Conservation (phyloP, 2,888 invertebrate species). For the Rhaphigaster nebulosa region DNA sequence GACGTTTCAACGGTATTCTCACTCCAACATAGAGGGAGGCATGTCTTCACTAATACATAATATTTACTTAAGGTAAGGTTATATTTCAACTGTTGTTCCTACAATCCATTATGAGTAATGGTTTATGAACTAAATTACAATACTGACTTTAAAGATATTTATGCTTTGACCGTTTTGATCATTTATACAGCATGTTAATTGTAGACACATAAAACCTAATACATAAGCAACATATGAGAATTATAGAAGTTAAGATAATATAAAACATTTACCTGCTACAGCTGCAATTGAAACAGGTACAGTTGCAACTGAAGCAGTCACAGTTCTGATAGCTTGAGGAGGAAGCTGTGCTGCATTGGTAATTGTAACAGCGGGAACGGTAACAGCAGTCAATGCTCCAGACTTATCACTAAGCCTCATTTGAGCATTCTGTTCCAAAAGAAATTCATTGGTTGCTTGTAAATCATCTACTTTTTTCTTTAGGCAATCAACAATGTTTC, state of each 20-base stretch:
- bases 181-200: no score
- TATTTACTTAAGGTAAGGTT: no score
- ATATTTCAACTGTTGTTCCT: no score
- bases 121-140: no score
- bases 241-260: neutral
- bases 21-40: no score
- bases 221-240: slow-evolving; percentile 67
- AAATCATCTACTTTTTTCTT: slow-evolving; percentile 79
- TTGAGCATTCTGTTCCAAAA: slow-evolving; percentile 83
- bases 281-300: slow-evolving; percentile 76
- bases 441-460: slow-evolving; percentile 83
- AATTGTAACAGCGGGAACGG: slow-evolving; percentile 75
- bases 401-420: slow-evolving; percentile 75
- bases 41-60: no score
- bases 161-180: no score
- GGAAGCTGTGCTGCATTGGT: slow-evolving; percentile 70
- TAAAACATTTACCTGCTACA: slow-evolving; percentile 69
- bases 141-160: no score
- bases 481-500: slow-evolving; percentile 78
- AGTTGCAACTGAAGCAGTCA: slow-evolving; percentile 74
- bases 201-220: no score
- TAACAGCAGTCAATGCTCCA: slow-evolving; percentile 72
- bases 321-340: slow-evolving; percentile 72
- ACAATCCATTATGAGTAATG: no score
- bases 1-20: no score